These are phyloP conservation scores for Orchestes rusci DNA, from an alignment of 2,888 invertebrate genomes.

Conservation along the genomic window DNA sequence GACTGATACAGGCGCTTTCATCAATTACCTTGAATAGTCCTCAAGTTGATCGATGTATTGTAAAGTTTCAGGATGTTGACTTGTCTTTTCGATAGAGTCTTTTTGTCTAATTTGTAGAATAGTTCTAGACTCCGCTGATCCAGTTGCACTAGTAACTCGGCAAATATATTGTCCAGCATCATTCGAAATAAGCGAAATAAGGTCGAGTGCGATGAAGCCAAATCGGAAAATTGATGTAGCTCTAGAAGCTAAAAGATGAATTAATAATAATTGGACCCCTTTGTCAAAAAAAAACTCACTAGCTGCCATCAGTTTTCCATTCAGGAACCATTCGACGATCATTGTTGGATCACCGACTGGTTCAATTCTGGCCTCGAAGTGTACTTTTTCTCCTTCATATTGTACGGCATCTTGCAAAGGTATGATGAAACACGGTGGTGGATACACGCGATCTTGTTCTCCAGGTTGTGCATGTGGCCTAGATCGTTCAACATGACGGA, in stretches of 20 bases:
- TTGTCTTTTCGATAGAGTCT: conserved; percentile 76
- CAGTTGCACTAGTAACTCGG: conserved; percentile 78
- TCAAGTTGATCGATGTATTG: conserved; percentile 87
- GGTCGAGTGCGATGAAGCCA: conserved; percentile 92
- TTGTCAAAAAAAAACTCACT: conserved; percentile 54
- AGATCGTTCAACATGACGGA: conserved; percentile 86
- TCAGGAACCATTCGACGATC: conserved; percentile 93
- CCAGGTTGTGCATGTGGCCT: conserved; percentile 71
- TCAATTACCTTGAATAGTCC: conserved; percentile 62
- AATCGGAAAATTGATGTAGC: conserved; percentile 94
- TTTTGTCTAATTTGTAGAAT: conserved; percentile 72
- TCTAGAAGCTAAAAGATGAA: conserved; percentile 69
- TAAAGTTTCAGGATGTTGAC: conserved; percentile 87
- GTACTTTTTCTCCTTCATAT: conserved; percentile 86
- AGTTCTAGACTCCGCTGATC: conserved; percentile 80
- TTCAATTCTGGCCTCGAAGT: conserved; percentile 96
- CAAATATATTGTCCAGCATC: conserved; percentile 90
- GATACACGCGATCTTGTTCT: conserved; percentile 82
- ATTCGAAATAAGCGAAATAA: conserved; percentile 75
- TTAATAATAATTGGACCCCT: no score
- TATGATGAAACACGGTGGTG: conserved; percentile 87
- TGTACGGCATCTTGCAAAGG: conserved; percentile 75
- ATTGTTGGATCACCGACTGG: conserved; percentile 95
- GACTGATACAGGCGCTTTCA: not conserved
- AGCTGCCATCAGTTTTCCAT: conserved; percentile 85